These are phyloP conservation scores for Tetropium fuscum DNA, from an alignment of 2,888 invertebrate genomes.

Conservation along the genomic window DNA sequence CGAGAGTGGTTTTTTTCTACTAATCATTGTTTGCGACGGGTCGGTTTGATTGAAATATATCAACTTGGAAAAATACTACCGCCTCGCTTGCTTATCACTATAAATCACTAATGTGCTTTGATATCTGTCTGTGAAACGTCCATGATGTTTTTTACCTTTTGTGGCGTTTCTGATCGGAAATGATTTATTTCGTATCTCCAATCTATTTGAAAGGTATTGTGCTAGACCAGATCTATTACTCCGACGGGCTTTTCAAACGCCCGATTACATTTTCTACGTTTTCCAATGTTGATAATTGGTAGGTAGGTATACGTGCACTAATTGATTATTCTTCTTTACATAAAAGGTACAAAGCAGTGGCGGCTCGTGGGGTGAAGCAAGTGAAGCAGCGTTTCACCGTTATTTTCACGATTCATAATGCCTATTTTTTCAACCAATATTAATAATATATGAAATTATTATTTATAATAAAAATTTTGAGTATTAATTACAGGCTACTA, in stretches of 20 bases:
- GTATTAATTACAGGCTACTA: no score
- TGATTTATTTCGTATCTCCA: constrained; percentile 55
- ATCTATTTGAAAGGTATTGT: constrained; percentile 46
- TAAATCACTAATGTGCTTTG: constrained; percentile 60
- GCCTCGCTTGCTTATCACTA: constrained; percentile 59
- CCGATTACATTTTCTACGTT: constrained; percentile 13
- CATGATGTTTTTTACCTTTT: constrained; percentile 54
- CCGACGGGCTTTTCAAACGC: constrained; percentile 27
- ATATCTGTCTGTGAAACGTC: constrained; percentile 56
- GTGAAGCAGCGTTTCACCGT: no score
- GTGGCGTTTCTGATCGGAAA: constrained; percentile 51
- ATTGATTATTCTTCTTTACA: no score
- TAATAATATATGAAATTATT: no score
- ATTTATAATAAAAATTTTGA: no score
- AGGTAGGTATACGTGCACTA: no score
- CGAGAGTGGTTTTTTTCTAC: constrained; percentile 59
- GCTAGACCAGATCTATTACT: constrained; percentile 40
- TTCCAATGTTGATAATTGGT: neutral
- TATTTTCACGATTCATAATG: no score
- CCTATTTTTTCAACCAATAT: no score
- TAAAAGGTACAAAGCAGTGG: no score
- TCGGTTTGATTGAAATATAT: constrained; percentile 65
- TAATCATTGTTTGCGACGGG: constrained; percentile 64
- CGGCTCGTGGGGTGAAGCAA: no score
- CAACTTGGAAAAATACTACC: constrained; percentile 59